These are phyloP conservation scores for Pammene aurita DNA, from an alignment of 2,888 invertebrate genomes.

Conservation along the genomic window DNA sequence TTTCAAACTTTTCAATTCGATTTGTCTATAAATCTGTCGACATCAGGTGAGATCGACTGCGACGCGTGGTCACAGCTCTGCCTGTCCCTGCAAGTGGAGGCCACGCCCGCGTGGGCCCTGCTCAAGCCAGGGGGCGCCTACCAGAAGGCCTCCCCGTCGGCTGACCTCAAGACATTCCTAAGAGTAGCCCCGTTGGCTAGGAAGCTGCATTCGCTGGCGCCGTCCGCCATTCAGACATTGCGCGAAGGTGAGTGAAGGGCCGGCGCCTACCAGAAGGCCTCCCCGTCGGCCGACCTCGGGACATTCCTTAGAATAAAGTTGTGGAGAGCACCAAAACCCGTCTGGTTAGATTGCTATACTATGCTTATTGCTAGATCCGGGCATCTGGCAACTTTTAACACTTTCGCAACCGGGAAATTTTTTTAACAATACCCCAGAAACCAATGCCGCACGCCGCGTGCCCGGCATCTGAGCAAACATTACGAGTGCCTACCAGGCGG, in stretches of 20 bases:
- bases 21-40: constrained; percentile 30
- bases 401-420: too few relatives aligned
- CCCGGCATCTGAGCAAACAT: too few relatives aligned
- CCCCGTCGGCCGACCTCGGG: too few relatives aligned
- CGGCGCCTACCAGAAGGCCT: too few relatives aligned
- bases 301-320: too few relatives aligned
- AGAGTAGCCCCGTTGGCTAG: constrained; percentile 50
- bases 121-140: constrained; percentile 89
- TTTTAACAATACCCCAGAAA: too few relatives aligned
- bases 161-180: constrained; percentile 64
- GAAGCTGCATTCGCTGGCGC: constrained; percentile 79
- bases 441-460: too few relatives aligned
- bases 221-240: constrained; percentile 22
- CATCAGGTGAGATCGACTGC: constrained; percentile 85
- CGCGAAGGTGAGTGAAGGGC: constrained; percentile 15
- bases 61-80: constrained; percentile 83
- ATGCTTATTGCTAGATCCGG: too few relatives aligned
- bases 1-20: background rate
- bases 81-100: constrained; percentile 80
- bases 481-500: too few relatives aligned
- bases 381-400: too few relatives aligned
- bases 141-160: constrained; percentile 83
- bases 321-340: too few relatives aligned
- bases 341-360: too few relatives aligned
- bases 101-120: constrained; percentile 87